Evolutionary conservation across 2,888 invertebrate genomes (phyloP).

Genomic region (Caenorhabditis zanzibari): DNA sequence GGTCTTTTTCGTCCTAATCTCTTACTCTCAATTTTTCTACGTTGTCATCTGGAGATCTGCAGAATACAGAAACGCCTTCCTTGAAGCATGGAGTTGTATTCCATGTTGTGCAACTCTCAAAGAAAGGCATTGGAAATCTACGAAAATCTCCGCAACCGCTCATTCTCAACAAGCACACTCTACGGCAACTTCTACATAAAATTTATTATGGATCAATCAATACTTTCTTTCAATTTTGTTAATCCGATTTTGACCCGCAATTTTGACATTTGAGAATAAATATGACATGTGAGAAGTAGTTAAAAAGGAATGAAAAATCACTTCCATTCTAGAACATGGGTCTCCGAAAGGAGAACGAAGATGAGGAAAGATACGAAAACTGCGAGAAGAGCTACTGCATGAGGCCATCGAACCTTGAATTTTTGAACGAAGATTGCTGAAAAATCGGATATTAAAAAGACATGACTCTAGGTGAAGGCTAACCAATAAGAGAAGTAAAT

Average conservation of each 20-base stretch:
- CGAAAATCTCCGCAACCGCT: conserved; percentile 40
- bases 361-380: conserved; percentile 67
- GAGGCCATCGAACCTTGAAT: conserved; percentile 66
- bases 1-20: conserved; percentile 51
- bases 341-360: conserved; percentile 65
- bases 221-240: conserved; percentile 18
- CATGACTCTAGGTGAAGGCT: neutral
- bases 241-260: conserved; percentile 30
- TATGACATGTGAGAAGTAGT: conserved; percentile 27
- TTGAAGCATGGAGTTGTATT: conserved; percentile 51
- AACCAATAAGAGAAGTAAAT: conserved; percentile 64
- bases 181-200: conserved; percentile 13
- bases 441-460: conserved; percentile 1
- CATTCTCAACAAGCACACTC: conserved; percentile 26
- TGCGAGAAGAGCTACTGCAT: conserved; percentile 63
- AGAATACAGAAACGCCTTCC: conserved; percentile 49
- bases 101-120: conserved; percentile 29
- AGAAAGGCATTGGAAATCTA: conserved; percentile 11
- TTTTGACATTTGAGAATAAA: conserved; percentile 28
- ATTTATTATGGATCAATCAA: conserved; percentile 6
- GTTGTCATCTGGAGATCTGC: conserved; percentile 57
- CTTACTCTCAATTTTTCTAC: conserved; percentile 58
- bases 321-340: conserved; percentile 67
- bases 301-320: conserved; percentile 5
- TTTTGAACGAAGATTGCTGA: conserved; percentile 69